Percentiles rank a stretch among this genome's conserved stretches.
These are phyloP conservation scores for Thunnus maccoyii DNA, from an alignment of 2,113 vertebrate species.

Conservation along the genomic window DNA sequence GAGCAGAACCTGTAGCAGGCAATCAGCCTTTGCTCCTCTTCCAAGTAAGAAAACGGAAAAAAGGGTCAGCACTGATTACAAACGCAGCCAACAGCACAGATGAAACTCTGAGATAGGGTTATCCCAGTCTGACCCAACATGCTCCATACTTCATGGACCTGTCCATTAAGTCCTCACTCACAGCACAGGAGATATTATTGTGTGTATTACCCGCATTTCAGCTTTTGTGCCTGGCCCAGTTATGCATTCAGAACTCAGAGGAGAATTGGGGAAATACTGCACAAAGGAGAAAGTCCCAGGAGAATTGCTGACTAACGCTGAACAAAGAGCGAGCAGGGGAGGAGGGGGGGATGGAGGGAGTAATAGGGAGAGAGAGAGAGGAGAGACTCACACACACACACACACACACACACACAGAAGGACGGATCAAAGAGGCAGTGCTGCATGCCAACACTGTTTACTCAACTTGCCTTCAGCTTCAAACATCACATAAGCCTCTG, in stretches of 20 bases:
- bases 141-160: neutral
- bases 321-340: conserved; percentile 66
- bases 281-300: conserved; percentile 77
- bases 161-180: conserved; percentile 6
- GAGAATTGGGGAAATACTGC: conserved; percentile 70
- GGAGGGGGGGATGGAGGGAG: neutral
- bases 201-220: conserved; percentile 35
- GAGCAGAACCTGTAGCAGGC: neutral
- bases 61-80: conserved; percentile 35
- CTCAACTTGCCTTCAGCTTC: conserved; percentile 62
- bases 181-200: conserved; percentile 27
- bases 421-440: conserved; percentile 64
- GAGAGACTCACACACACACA: conserved; percentile 31
- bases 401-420: conserved; percentile 41
- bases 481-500: conserved; percentile 56
- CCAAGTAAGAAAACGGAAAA: conserved; percentile 16
- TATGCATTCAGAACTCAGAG: conserved; percentile 63
- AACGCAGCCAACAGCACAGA: conserved; percentile 36
- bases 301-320: conserved; percentile 69
- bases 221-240: conserved; percentile 51
- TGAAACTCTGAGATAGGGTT: conserved; percentile 21
- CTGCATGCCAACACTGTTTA: conserved; percentile 73
- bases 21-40: conserved; percentile 49
- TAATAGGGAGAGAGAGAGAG: neutral
- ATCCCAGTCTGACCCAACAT: conserved; percentile 19